These are phyloP conservation scores for Eulemur rufifrons DNA, from an alignment of 2,113 vertebrate genomes.

Conservation along the genomic window DNA sequence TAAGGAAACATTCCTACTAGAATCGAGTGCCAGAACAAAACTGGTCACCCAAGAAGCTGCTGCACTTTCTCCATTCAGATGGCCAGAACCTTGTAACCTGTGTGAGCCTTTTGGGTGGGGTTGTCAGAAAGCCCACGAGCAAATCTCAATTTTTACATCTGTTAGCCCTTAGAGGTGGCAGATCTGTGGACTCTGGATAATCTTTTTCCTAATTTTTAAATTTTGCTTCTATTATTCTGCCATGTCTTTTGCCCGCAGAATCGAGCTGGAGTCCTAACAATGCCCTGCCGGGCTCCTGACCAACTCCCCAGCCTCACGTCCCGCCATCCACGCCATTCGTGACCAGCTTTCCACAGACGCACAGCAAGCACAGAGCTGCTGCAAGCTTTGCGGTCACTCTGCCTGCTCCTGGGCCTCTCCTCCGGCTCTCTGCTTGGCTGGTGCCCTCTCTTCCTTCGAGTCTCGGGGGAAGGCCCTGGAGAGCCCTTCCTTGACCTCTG, in stretches of 20 bases:
- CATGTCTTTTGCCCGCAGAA: neutral
- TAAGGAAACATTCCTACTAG: neutral
- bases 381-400: neutral
- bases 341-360: neutral
- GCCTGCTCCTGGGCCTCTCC: neutral
- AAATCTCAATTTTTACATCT: neutral
- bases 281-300: neutral
- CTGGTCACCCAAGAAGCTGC: neutral
- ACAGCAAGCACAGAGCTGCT: neutral
- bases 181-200: neutral
- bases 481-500: neutral
- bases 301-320: neutral
- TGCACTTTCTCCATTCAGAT: neutral
- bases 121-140: neutral
- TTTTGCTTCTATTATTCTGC: neutral
- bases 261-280: neutral
- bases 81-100: neutral
- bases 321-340: accelerated
- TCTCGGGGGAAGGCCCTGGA: neutral
- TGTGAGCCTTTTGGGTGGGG: neutral
- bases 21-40: neutral
- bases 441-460: neutral
- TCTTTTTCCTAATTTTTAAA: neutral
- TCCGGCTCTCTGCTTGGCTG: neutral
- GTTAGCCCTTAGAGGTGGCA: neutral